phyloP scores from a whole-genome alignment of 2,113 vertebrate genomes.

The Podiceps cristatus region DNA sequence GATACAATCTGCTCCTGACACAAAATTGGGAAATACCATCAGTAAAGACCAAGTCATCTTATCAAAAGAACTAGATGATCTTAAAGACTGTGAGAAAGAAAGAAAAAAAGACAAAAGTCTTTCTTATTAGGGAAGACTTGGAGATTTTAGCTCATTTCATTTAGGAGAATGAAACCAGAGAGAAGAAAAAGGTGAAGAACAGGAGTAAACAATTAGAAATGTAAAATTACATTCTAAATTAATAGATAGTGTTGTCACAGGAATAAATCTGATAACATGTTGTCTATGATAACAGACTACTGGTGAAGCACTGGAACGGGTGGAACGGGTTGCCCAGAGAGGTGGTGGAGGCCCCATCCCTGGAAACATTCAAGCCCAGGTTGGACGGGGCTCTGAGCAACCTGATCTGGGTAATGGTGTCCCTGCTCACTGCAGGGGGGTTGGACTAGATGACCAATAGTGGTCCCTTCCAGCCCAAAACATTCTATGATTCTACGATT shows the following conservation, averaged over 20 bases:
- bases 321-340: no score
- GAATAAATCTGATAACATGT: neutral
- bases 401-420: no score
- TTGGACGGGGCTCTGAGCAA: no score
- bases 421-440: no score
- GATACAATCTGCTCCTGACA: neutral
- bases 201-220: neutral
- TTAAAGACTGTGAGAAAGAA: neutral
- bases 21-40: neutral
- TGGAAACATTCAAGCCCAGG: no score
- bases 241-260: neutral
- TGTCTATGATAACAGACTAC: neutral
- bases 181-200: neutral
- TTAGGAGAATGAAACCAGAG: neutral
- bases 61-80: neutral
- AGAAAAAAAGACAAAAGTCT: neutral
- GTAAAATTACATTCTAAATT: neutral
- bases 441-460: no score
- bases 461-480: no score
- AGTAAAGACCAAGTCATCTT: neutral
- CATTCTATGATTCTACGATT: no score
- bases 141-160: neutral
- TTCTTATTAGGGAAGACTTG: neutral
- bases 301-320: no score
- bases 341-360: no score